Evolutionary conservation across 2,888 invertebrate genomes (phyloP), one percentile per base, ranked within the genome.

Genomic region (Melangyna quadrimaculata): DNA sequence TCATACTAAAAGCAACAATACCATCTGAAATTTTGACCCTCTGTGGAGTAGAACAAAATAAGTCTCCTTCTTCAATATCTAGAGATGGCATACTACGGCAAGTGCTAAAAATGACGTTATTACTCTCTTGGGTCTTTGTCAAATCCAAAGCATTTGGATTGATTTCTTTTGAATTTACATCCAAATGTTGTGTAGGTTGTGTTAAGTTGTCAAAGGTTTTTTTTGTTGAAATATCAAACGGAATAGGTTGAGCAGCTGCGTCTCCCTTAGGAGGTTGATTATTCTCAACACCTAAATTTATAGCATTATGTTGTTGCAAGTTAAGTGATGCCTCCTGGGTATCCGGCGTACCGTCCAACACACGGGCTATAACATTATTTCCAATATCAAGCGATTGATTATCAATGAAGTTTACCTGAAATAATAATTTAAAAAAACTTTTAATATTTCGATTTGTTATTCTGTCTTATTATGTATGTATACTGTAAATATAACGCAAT

Each of bases 361-460:
- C 88, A 2, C 87, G 74, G 0, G 88, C 88, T n/a, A 88, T 88
- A 14, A 81, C 88, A 83, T 88, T 88, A 73, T 78, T 87, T 24
- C 75, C 87, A 29, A 55, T 65, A 61, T 88, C 87, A 24, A 78
- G 43, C 3, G 75, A 87, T n/a, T 84, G 86, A 57, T 86, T 88
- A 14, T 88, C 88, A 43, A 88, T 88, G 53, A 84, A 88, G 59
- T 88, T 88, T 6, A 89, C 88, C 89, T 88, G 70, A 40, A 87
- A 43, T 43, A n/a, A 43, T 8, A 43, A 43, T 17, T 43, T 0
- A n/a, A 17, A 43, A 0, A 17, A 8, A 17, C 8, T 43, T 40
- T 37, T 14, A 37, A 37, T 14, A 37, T 37, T 37, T 37, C 37
- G 37, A 37, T 37, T 14, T 14, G 37, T 35, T 12, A 35, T 35